Evolutionary conservation across 2,113 vertebrate species (phyloP).

Genomic region (Cariama cristata): DNA sequence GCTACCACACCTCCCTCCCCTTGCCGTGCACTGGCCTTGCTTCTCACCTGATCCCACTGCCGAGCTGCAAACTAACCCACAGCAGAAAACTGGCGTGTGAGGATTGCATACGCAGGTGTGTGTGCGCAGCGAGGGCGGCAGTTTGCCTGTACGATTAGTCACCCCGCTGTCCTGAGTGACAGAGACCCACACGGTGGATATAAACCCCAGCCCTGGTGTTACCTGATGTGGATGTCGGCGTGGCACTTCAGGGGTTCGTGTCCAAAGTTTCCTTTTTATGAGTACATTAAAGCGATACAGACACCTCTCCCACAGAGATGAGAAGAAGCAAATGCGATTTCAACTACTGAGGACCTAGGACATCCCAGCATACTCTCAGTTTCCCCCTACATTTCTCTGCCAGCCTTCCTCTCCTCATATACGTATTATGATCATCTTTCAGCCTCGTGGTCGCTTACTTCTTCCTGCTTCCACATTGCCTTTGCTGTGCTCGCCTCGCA

Average conservation of each 20-base stretch:
- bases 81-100: neutral
- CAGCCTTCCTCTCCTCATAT: neutral
- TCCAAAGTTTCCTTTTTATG: neutral
- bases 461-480: rapidly evolving
- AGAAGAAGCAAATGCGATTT: neutral
- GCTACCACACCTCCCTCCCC: neutral
- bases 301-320: neutral
- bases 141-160: neutral
- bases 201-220: neutral
- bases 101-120: neutral
- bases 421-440: neutral
- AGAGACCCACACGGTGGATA: rapidly evolving
- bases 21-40: neutral
- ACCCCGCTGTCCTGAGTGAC: neutral
- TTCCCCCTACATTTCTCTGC: neutral
- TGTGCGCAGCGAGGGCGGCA: neutral
- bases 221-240: neutral
- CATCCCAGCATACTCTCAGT: too few species aligned
- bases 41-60: neutral
- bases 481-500: neutral
- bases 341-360: neutral
- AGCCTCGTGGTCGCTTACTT: neutral
- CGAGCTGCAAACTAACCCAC: neutral
- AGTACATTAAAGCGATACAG: neutral
- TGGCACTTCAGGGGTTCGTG: neutral